Conservation (phyloP, 2,888 invertebrate species). For the Heteropelma amictum region DNA sequence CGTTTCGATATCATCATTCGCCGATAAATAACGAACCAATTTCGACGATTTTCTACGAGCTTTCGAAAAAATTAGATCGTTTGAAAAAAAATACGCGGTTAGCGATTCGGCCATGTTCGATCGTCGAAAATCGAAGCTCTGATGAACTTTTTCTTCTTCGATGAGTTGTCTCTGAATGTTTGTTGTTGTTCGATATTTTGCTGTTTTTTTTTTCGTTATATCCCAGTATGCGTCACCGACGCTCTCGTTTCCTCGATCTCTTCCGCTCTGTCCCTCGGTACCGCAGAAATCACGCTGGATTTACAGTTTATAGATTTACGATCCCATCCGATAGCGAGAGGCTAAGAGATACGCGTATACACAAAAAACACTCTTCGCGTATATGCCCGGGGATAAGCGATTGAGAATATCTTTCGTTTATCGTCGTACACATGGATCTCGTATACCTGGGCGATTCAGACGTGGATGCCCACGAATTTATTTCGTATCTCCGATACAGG, state of each 20-base stretch:
- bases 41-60: too few relatives aligned
- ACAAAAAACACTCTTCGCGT: constrained; percentile 31
- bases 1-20: not conserved
- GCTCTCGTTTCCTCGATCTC: constrained; percentile 2
- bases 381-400: constrained; percentile 17
- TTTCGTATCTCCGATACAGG: too few relatives aligned
- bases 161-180: not conserved
- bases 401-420: not conserved
- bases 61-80: too few relatives aligned
- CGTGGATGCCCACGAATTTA: constrained; percentile 3
- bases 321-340: constrained; percentile 59
- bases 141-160: too few relatives aligned
- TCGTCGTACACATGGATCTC: not conserved
- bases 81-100: not conserved
- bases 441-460: not conserved
- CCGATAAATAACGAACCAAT: not conserved
- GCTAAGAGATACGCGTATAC: constrained; percentile 53
- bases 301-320: constrained; percentile 73
- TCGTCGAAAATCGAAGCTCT: too few relatives aligned
- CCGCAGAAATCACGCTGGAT: constrained; percentile 69
- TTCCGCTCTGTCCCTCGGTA: constrained; percentile 8
- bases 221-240: constrained; percentile 3
- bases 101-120: too few relatives aligned
- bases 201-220: not conserved
- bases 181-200: not conserved